phyloP scores from a whole-genome alignment of 2,888 invertebrate genomes.

The Temnothorax ravouxi region DNA sequence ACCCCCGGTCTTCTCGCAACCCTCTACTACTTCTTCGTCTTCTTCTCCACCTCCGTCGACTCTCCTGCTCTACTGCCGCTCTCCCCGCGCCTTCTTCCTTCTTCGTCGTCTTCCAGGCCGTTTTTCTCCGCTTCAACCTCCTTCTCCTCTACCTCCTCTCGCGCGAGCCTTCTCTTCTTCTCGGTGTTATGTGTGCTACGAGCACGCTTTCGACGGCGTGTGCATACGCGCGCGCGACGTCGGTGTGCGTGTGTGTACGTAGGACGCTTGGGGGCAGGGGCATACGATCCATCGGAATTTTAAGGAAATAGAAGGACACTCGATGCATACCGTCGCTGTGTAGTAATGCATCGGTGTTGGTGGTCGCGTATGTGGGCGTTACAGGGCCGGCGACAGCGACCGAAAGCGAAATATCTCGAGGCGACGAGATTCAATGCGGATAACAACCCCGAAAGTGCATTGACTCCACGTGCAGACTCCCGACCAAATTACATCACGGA shows the following conservation, averaged over 20 bases:
- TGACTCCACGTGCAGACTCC: conserved; percentile 29
- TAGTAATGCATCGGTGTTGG: conserved; percentile 67
- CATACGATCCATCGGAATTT: conserved; percentile 82
- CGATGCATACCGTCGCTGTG: conserved; percentile 81
- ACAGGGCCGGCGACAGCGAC: conserved; percentile 64
- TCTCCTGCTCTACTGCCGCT: conserved; percentile 34
- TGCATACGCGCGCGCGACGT: conserved; percentile 24
- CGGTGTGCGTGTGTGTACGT: conserved; percentile 61
- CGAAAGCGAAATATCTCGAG: conserved; percentile 62
- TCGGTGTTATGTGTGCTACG: conserved; percentile 62
- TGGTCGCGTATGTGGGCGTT: conserved; percentile 62
- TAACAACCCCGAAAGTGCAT: conserved; percentile 46
- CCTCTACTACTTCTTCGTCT: conserved; percentile 67
- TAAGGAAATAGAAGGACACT: conserved; percentile 84
- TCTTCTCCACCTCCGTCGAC: conserved; percentile 53
- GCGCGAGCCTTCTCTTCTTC: conserved; percentile 60
- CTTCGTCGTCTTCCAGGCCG: conserved; percentile 51
- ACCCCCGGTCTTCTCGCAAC: conserved; percentile 66
- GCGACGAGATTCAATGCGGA: conserved; percentile 69
- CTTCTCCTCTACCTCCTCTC: conserved; percentile 55
- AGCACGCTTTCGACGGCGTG: conserved; percentile 69
- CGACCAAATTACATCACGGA: conserved; percentile 23
- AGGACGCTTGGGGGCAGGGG: conserved; percentile 66
- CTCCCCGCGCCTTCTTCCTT: conserved; percentile 39
- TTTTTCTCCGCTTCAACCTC: conserved; percentile 54